Base-by-base conservation (phyloP, 1,140 invertebrate genomes). In the Atopsyche davidsoni region DNA sequence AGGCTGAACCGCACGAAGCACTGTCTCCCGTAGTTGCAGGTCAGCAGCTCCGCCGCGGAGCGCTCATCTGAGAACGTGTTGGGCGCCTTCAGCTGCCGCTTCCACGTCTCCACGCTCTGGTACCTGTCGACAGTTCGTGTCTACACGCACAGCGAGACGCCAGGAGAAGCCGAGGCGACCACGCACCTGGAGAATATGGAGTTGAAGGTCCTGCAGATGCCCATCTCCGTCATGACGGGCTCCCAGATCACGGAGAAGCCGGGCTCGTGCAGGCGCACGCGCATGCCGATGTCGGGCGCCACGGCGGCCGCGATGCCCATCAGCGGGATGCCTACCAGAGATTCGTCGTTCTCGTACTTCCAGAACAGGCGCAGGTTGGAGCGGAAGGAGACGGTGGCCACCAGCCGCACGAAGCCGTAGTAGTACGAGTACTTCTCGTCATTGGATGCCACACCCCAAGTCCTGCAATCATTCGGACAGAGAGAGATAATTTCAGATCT, bases 141-240 rank as follows among this genome's bases (percentile, higher is more conserved):
- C n/a, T 28, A 28, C n/a, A 7, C 25, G 6, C 6, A 7, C 34
- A 9, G 34, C 6, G 6, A 36, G 4, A 36, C 6, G 14, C 4
- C 6, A 9, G 14, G 6, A 36, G 14, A 36, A 36, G 9, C 9
- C 14, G 34, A 61, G 55, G 46, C 68, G n/a, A 40, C 3, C 16
- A 25, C 64, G 48, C 60, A 70, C 51, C 66, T 59, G 0, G 71
- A 68, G 53, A 71, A 73, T 13, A 64, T 60, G 0, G 74, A 75
- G 57, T 78, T 78, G 42, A 75, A 69, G 0, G 75, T 70, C 50
- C 69, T 66, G 55, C 77, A 79, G 18, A 77, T 64, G 3, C 77
- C 76, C 51, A 76, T 64, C 58, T 79, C 77, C 0, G 75, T 76
- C 64, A 78, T 70, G 6, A 77, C 71, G 7, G 69, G 61, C 9